Evolutionary conservation across 2,113 vertebrate genomes (phyloP).

Genomic region (Laterallus jamaicensis): DNA sequence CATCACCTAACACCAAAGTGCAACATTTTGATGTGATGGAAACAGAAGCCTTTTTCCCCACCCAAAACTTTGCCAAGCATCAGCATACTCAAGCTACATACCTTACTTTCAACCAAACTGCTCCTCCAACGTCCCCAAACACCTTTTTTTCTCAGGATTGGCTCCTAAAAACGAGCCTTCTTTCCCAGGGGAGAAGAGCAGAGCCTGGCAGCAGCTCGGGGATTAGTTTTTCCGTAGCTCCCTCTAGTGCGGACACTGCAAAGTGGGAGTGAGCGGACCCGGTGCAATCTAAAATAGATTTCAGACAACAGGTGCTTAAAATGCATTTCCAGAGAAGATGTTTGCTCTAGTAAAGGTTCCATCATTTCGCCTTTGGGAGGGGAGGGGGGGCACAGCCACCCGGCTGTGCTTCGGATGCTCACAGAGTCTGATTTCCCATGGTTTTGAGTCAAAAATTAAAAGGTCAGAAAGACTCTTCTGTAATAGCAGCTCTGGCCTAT

Average conservation of each 20-base stretch:
- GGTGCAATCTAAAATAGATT: neutral
- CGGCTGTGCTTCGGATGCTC: neutral
- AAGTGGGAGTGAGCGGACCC: neutral
- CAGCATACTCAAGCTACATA: neutral
- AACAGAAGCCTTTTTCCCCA: neutral
- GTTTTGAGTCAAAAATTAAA: neutral
- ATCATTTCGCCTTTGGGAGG: neutral
- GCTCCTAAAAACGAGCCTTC: neutral
- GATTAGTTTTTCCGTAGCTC: constrained; percentile 41
- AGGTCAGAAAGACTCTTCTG: neutral
- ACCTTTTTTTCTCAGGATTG: neutral
- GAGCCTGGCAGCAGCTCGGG: neutral
- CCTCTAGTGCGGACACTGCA: constrained; percentile 34
- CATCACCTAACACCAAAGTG: neutral
- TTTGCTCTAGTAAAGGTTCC: neutral
- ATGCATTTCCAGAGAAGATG: neutral
- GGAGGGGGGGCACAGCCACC: neutral
- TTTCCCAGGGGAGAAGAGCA: neutral
- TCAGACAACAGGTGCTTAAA: neutral
- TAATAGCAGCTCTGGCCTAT: constrained; percentile 44
- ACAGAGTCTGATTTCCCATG: neutral
- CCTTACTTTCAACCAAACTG: neutral
- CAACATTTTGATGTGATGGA: neutral
- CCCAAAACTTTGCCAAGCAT: neutral
- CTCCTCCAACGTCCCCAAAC: neutral